Evolutionary conservation across 2,888 invertebrate species (phyloP).

Genomic region (Apocheima hispidaria): DNA sequence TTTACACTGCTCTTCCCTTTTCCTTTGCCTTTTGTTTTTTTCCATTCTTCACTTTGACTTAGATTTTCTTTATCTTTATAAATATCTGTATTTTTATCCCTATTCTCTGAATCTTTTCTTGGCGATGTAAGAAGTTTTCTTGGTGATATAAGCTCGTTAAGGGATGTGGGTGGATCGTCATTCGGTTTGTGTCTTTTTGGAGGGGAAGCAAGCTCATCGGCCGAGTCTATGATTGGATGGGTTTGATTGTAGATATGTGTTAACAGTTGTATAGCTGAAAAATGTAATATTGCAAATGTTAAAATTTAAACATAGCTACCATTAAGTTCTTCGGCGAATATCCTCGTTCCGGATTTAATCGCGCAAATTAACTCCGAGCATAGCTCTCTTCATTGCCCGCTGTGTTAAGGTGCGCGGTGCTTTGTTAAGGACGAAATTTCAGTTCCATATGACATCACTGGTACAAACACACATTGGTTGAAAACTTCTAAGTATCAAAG

Average conservation of each 20-base stretch:
- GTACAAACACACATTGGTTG: too few species aligned
- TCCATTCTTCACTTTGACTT: constrained; percentile 1
- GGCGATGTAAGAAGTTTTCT: constrained; percentile 43
- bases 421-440: too few species aligned
- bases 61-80: constrained; percentile 17
- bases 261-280: constrained; percentile 86
- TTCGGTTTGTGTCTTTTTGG: constrained; percentile 65
- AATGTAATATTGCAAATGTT: not conserved
- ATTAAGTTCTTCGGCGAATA: too few species aligned
- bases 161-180: constrained; percentile 33
- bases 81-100: constrained; percentile 18
- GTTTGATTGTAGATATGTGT: constrained; percentile 89
- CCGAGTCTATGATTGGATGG: constrained; percentile 85
- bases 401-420: too few species aligned
- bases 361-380: too few species aligned
- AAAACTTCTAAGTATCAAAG: too few species aligned
- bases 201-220: constrained; percentile 57
- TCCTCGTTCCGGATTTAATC: too few species aligned
- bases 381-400: too few species aligned
- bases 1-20: constrained; percentile 9
- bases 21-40: constrained; percentile 18
- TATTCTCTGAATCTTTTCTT: constrained; percentile 31
- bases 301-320: not conserved
- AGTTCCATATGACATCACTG: too few species aligned
- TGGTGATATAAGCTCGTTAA: constrained; percentile 34